Percentiles rank a stretch among this genome's conserved stretches.
phyloP scores from a whole-genome alignment of 2,797 vertebrate species.

The Sebastes miniatus region DNA sequence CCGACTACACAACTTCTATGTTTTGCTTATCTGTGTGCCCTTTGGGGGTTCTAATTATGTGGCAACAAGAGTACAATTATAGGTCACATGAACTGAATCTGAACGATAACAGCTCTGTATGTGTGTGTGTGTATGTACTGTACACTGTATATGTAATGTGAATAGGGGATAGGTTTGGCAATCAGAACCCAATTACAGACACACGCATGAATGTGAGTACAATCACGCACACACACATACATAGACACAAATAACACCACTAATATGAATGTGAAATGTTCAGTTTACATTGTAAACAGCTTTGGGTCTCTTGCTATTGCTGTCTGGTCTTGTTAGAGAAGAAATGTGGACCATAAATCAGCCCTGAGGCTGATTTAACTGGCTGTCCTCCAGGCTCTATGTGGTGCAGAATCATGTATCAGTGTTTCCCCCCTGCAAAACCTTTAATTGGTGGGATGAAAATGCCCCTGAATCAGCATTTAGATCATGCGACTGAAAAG shows the following conservation, averaged over 20 bases:
- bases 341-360: conserved; percentile 59
- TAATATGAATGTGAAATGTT: conserved; percentile 17
- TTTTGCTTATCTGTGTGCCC: not conserved
- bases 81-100: not conserved
- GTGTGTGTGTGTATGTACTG: not conserved
- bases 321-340: conserved; percentile 40
- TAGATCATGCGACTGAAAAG: not conserved
- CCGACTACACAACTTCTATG: not conserved
- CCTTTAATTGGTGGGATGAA: conserved; percentile 33
- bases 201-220: not conserved
- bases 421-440: conserved; percentile 26
- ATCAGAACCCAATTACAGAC: conserved; percentile 15
- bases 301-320: conserved; percentile 29
- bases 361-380: conserved; percentile 30
- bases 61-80: not conserved
- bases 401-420: conserved; percentile 31
- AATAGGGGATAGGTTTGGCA: not conserved
- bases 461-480: conserved; percentile 45
- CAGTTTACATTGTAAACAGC: conserved; percentile 28
- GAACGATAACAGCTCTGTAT: not conserved
- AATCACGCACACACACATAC: not conserved
- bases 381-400: conserved; percentile 38
- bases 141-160: not conserved
- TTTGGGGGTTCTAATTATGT: conserved; percentile 6
- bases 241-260: not conserved